A percentile compares a stretch with the other conserved stretches of the same genome.
phyloP scores from a whole-genome alignment of 37 sponge, comb jelly and placozoan genomes.

The Hormiphora californensis region DNA sequence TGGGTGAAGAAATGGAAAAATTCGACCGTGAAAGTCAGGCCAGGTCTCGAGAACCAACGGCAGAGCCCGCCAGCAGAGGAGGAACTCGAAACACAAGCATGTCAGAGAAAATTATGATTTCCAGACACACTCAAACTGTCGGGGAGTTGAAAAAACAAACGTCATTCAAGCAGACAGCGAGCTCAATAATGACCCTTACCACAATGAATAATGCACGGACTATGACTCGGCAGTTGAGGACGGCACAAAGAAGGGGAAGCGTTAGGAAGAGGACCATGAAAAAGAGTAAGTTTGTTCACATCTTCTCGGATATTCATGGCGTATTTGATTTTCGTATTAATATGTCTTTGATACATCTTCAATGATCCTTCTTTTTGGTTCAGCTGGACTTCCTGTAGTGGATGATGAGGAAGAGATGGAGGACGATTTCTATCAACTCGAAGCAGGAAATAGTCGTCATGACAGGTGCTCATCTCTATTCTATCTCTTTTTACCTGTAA shows the following conservation, averaged over 20 bases:
- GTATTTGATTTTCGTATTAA: neutral
- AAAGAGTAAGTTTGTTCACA: neutral
- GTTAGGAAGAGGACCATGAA: neutral
- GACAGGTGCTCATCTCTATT: neutral
- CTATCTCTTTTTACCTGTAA: neutral
- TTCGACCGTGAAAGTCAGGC: no score
- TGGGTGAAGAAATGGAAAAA: no score
- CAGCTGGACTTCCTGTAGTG: neutral
- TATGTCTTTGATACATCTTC: neutral
- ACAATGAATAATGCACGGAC: neutral
- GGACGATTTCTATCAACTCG: neutral
- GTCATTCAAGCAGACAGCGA: no score
- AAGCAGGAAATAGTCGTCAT: slow-evolving; percentile 5
- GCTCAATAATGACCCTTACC: neutral
- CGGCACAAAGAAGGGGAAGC: neutral
- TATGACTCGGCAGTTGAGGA: slow-evolving; percentile 16
- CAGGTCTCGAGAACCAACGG: no score
- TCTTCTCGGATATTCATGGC: no score
- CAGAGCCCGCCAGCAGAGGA: neutral
- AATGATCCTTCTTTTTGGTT: no score
- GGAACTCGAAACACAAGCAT: neutral
- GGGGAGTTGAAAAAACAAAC: no score
- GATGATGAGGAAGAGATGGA: slow-evolving; percentile 26
- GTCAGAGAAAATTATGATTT: neutral
- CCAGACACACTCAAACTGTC: slow-evolving; percentile 36